Conservation (phyloP, 2,888 invertebrate genomes). For the Xestia ashworthii region DNA sequence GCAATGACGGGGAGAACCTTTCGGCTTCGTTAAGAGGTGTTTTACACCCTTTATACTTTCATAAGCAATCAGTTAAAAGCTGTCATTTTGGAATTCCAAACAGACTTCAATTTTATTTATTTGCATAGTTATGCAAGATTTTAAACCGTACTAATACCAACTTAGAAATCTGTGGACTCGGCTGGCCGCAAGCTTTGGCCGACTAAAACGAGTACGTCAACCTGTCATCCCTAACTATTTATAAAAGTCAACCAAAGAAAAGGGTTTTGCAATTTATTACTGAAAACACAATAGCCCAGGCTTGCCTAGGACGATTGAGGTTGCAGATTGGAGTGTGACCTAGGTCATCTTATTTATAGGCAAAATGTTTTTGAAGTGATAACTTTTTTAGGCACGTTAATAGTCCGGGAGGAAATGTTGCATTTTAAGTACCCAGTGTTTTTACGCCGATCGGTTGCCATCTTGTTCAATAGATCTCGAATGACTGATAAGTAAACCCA, state of each 20-base stretch:
- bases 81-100: no score
- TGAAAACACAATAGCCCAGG: slow-evolving; percentile 29
- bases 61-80: no score
- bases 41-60: no score
- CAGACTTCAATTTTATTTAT: background rate
- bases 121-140: background rate
- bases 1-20: no score
- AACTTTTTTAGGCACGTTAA: no score
- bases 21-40: no score
- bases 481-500: no score
- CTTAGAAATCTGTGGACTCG: background rate
- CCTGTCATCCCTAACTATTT: slow-evolving; percentile 34
- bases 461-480: no score
- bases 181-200: background rate
- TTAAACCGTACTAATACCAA: background rate
- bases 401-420: no score
- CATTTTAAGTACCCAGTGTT: no score
- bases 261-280: slow-evolving; percentile 36
- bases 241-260: slow-evolving; percentile 41
- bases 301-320: background rate
- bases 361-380: background rate
- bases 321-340: slow-evolving; percentile 14
- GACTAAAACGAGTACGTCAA: slow-evolving; percentile 6
- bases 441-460: no score
- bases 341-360: slow-evolving; percentile 10